Percentiles rank a stretch among this genome's conserved stretches.
Conservation (phyloP, 1,140 invertebrate genomes). For the Stenopsyche tienmushanensis region DNA sequence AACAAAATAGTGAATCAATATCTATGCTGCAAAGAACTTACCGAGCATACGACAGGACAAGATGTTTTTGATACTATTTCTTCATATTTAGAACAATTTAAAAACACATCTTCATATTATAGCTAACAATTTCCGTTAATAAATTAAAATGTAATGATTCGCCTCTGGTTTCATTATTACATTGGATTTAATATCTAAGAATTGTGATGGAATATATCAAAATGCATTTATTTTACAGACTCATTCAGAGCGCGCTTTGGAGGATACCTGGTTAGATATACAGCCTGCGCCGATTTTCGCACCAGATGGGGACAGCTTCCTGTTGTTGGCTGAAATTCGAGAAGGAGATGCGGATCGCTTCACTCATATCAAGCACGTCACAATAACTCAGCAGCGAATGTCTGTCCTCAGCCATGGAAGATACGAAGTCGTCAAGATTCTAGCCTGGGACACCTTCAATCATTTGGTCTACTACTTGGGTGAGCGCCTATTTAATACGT, state of each 20-base stretch:
- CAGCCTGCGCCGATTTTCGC: conserved; percentile 82
- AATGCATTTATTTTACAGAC: conserved; percentile 55
- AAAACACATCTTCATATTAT: too few relatives aligned
- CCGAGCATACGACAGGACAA: too few relatives aligned
- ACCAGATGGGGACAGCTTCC: conserved; percentile 78
- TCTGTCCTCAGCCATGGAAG: conserved; percentile 83
- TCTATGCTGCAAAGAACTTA: too few relatives aligned
- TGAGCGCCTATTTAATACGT: too few relatives aligned
- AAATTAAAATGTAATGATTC: too few relatives aligned
- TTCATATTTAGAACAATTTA: too few relatives aligned
- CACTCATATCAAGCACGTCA: conserved; percentile 87
- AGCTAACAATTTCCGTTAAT: too few relatives aligned
- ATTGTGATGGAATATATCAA: background rate
- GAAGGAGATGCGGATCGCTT: conserved; percentile 80
- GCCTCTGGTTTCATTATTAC: too few relatives aligned
- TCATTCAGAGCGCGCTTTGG: conserved; percentile 75
- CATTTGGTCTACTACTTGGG: conserved; percentile 83
- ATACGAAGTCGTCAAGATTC: conserved; percentile 79
- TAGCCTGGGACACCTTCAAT: conserved; percentile 82
- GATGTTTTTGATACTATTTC: too few relatives aligned
- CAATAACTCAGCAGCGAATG: conserved; percentile 77
- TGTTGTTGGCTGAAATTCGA: conserved; percentile 78
- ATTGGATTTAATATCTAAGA: too few relatives aligned
- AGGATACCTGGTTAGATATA: conserved; percentile 82
- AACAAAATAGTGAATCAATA: too few relatives aligned